Conservation (phyloP, 30 jellyfish, hydroid and myxozoan genomes). For the Aurelia sp. region DNA sequence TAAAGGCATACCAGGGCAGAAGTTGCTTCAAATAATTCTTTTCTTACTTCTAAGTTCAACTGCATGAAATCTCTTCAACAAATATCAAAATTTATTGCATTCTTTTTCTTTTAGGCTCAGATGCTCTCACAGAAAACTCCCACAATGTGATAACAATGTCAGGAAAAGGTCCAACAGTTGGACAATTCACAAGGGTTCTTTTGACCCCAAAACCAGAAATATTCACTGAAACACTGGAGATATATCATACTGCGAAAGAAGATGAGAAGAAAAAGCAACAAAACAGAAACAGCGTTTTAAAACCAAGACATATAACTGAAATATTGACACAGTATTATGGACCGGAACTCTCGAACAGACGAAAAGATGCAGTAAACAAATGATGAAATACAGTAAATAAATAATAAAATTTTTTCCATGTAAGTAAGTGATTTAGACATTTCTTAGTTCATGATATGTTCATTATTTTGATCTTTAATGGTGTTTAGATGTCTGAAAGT, state of each 20-base stretch:
- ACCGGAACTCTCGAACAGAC: background rate
- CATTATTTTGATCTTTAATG: too few species aligned
- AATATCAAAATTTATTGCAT: too few species aligned
- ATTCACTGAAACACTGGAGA: slow-evolving; percentile 49
- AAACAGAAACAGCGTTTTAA: background rate
- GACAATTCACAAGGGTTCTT: slow-evolving; percentile 51
- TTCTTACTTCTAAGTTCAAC: too few species aligned
- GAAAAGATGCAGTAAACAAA: background rate
- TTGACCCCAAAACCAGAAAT: slow-evolving; percentile 22
- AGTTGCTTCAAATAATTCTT: too few species aligned
- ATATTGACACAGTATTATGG: slow-evolving; percentile 11
- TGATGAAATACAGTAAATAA: too few species aligned
- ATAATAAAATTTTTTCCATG: too few species aligned
- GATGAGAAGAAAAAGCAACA: background rate
- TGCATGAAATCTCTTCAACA: too few species aligned
- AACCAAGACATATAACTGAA: slow-evolving; percentile 30
- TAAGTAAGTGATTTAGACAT: too few species aligned
- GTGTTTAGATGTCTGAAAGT: too few species aligned
- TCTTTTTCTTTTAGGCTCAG: background rate
- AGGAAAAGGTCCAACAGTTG: slow-evolving; percentile 33
- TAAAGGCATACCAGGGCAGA: too few species aligned
- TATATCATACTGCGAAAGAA: slow-evolving; percentile 30
- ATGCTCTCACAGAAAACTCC: background rate
- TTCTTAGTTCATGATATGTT: too few species aligned
- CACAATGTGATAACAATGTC: too few species aligned